Evolutionary conservation across 2,113 vertebrate species (phyloP).

Genomic region (Tetraodon nigroviridis): DNA sequence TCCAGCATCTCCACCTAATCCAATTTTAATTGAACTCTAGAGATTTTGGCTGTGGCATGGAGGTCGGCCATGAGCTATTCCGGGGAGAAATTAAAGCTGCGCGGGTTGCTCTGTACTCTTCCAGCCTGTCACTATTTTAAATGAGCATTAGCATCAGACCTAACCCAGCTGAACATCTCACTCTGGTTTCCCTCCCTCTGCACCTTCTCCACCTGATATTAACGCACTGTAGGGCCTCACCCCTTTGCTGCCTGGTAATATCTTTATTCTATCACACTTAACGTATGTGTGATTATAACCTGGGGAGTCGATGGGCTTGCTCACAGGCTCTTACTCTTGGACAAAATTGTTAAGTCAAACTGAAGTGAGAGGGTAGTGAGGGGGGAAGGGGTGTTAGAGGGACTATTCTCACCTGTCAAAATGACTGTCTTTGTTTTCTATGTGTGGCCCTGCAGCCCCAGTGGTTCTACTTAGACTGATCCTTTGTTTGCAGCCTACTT

Average conservation of each 20-base stretch:
- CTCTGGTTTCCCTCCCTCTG: constrained; percentile 63
- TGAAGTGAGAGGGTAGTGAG: constrained; percentile 49
- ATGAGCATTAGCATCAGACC: constrained; percentile 92
- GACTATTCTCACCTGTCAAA: constrained; percentile 81
- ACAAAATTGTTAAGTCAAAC: constrained; percentile 66
- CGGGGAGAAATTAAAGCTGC: constrained; percentile 96
- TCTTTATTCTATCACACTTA: constrained; percentile 51
- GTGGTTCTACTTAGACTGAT: constrained; percentile 52
- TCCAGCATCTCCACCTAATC: constrained; percentile 96
- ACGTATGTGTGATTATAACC: constrained; percentile 71
- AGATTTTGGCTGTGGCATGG: constrained; percentile 91
- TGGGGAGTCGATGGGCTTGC: constrained; percentile 66
- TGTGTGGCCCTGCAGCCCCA: constrained; percentile 45
- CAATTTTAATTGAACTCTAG: constrained; percentile 99
- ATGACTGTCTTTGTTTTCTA: constrained; percentile 70
- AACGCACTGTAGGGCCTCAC: constrained; percentile 42
- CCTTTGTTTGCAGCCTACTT: constrained; percentile 41
- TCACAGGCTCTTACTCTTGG: constrained; percentile 61
- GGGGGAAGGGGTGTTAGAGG: constrained; percentile 36
- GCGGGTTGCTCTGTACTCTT: constrained; percentile 77
- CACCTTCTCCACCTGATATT: constrained; percentile 16
- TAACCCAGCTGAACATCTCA: constrained; percentile 84
- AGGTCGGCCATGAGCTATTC: constrained; percentile 92
- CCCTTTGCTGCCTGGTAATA: constrained; percentile 42
- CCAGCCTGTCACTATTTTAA: constrained; percentile 90